Evolutionary conservation across 2,888 invertebrate species (phyloP).

Genomic region (Lepidochrysops patricia): DNA sequence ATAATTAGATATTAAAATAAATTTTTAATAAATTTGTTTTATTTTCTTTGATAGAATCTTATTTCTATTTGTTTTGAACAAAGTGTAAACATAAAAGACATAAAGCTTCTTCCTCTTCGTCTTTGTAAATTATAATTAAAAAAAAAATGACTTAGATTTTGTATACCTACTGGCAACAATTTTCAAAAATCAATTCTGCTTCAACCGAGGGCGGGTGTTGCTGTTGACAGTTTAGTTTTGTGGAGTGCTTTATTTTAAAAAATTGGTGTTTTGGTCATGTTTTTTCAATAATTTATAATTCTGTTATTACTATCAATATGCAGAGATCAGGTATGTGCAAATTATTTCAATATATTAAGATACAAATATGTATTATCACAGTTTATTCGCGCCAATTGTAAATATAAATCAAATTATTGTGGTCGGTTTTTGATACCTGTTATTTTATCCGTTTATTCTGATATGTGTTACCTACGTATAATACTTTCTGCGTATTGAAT

Average conservation of each 20-base stretch:
- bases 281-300: constrained; percentile 52
- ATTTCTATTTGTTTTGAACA: no score
- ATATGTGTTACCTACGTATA: neutral
- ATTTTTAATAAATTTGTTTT: no score
- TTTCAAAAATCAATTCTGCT: constrained; percentile 58
- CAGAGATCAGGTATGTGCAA: constrained; percentile 61
- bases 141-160: constrained; percentile 1
- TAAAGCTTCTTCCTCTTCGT: neutral
- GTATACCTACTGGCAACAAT: constrained; percentile 41
- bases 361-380: neutral
- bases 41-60: neutral
- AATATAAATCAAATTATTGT: constrained; percentile 11
- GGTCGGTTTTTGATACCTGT: neutral
- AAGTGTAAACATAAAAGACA: no score
- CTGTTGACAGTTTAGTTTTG: constrained; percentile 54
- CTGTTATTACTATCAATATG: constrained; percentile 45
- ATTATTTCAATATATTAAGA: constrained; percentile 17
- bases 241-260: constrained; percentile 39
- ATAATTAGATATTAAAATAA: no score
- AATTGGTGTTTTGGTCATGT: constrained; percentile 57
- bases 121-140: constrained; percentile 3
- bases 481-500: no score
- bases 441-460: neutral
- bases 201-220: constrained; percentile 59
- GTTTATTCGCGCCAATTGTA: constrained; percentile 36